Evolutionary conservation across 2,888 invertebrate genomes (phyloP).

Genomic region (Synergus itoensis): DNA sequence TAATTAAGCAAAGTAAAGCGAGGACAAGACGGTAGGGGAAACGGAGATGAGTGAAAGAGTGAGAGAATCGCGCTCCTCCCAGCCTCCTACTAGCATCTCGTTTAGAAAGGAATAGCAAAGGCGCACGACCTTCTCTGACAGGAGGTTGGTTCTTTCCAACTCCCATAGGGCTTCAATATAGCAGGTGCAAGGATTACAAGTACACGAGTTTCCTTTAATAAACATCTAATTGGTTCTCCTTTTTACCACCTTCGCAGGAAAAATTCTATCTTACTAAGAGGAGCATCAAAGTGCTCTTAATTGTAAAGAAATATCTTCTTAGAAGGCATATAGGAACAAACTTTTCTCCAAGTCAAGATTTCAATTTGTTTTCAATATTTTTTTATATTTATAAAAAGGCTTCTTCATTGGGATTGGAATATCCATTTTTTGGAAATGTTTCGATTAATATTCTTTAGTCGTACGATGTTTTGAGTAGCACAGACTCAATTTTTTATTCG

Average conservation of each 20-base stretch:
- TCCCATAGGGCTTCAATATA: conserved; percentile 33
- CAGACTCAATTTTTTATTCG: too few relatives aligned
- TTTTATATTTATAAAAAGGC: too few relatives aligned
- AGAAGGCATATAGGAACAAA: background rate
- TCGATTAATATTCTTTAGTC: too few relatives aligned
- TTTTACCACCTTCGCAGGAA: conserved; percentile 13
- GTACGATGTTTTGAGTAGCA: too few relatives aligned
- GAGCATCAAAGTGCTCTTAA: background rate
- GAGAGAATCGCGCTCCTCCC: conserved; percentile 65
- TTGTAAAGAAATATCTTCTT: background rate
- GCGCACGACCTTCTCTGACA: conserved; percentile 51
- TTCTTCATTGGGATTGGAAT: too few relatives aligned
- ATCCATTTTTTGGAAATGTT: too few relatives aligned
- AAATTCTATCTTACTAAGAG: conserved; percentile 20
- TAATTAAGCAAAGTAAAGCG: conserved; percentile 75
- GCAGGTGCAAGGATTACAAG: conserved; percentile 41
- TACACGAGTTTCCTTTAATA: conserved; percentile 41
- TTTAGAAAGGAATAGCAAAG: conserved; percentile 51
- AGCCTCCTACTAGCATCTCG: conserved; percentile 61
- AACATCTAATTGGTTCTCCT: conserved; percentile 37
- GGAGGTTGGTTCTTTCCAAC: conserved; percentile 39
- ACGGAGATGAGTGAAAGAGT: conserved; percentile 52
- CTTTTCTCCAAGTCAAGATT: background rate
- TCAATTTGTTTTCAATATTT: too few relatives aligned
- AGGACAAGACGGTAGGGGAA: conserved; percentile 55